Evolutionary conservation across 2,888 invertebrate species (phyloP), one percentile per base, ranked within the genome.

Genomic region (Anarsia innoxiella): DNA sequence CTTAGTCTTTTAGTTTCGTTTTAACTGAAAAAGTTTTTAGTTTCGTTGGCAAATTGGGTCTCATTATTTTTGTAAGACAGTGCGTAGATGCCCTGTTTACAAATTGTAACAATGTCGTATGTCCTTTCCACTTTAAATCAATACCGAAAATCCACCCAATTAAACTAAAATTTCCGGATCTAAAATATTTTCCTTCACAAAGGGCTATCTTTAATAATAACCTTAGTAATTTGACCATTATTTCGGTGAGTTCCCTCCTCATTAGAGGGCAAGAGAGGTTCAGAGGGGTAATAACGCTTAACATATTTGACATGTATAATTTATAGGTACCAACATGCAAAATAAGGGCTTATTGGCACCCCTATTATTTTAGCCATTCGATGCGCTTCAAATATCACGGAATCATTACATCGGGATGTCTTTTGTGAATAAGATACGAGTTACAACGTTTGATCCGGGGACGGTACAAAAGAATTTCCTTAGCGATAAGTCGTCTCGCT

Each of bases 271-370:
- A 66, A 40, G 45, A 50, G 60, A 57, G 50, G 57, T 58, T 54
- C 51, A 46, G 56, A 63, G 68, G 53, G 66, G 62, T 48, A 60
- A 60, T 54, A 56, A 59, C 65, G 63, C 65, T 62, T 64, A 64
- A 60, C 60, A 66, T 66, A 66, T 66, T 66, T 63, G 57, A 48
- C 63, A 71, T 71, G 65, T 63, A 59, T 69, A 76, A 75, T 74
- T 71, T 71, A 69, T 60, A 65, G 61, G 60, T 59, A 59, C 53
- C 46, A 53, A 51, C 50, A 69, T 73, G 69, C 62, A 69, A 74
- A 73, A 52, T 32, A 16, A 53, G 46, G 46, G 56, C 58, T 48
- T 45, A 44, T 48, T 55, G 56, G 50, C 49, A 45, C 52, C 53
- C 51, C 54, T 56, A 59, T 62, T 61, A 62, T 62, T 57, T 57